These are phyloP conservation scores for Macroteleia sp. DNA, from an alignment of 2,888 invertebrate species.

Conservation along the genomic window DNA sequence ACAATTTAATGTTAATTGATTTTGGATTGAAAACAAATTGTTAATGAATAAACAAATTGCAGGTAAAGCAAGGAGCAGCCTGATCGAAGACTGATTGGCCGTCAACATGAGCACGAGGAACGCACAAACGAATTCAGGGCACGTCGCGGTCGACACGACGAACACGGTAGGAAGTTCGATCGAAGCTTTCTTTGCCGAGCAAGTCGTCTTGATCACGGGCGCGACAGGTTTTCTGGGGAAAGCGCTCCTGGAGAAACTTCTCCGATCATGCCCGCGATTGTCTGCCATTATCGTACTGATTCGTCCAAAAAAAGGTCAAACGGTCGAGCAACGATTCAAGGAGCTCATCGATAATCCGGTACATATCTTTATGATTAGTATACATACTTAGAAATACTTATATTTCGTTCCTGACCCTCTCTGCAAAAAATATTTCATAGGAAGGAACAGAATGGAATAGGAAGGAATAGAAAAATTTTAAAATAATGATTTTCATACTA, in stretches of 20 bases:
- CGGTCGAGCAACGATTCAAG: slow-evolving; percentile 88
- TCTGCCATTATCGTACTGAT: slow-evolving; percentile 92
- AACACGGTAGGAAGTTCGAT: slow-evolving; percentile 73
- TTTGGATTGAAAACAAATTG: too few species aligned
- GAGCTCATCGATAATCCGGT: slow-evolving; percentile 90
- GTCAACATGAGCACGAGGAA: slow-evolving; percentile 77
- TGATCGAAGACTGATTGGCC: slow-evolving; percentile 50
- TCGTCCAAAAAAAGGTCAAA: slow-evolving; percentile 89
- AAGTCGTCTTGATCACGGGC: slow-evolving; percentile 86
- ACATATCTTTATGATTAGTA: too few species aligned
- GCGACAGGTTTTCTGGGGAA: slow-evolving; percentile 97
- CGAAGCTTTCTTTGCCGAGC: slow-evolving; percentile 85
- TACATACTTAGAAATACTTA: too few species aligned
- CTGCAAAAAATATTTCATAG: too few species aligned
- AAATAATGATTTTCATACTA: too few species aligned
- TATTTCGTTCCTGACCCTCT: too few species aligned
- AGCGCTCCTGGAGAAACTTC: slow-evolving; percentile 95
- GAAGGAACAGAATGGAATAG: too few species aligned
- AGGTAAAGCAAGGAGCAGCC: slow-evolving; percentile 56
- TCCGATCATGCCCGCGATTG: slow-evolving; percentile 92
- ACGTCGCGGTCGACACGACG: slow-evolving; percentile 66
- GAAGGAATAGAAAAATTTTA: too few species aligned
- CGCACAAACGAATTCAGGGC: slow-evolving; percentile 72
- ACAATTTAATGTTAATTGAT: too few species aligned
- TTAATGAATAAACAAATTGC: too few species aligned